A percentile compares a stretch with the other conserved stretches of the same genome.
These are phyloP conservation scores for Spilarctia lutea DNA, from an alignment of 2,888 invertebrate species.

Conservation along the genomic window DNA sequence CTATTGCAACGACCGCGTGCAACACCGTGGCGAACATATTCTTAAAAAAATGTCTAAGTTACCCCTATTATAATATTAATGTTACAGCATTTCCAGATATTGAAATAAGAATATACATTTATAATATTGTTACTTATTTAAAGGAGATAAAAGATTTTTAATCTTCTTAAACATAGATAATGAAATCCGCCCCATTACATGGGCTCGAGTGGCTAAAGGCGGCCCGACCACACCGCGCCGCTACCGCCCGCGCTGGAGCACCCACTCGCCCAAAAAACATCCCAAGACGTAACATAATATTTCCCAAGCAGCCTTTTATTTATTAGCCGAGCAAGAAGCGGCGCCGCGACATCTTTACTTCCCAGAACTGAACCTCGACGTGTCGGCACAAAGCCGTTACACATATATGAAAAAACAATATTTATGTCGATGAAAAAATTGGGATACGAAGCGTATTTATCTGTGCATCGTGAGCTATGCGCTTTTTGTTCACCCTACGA, in stretches of 20 bases:
- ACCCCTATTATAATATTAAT: neutral
- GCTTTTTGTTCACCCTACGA: conserved; percentile 77
- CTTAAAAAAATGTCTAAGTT: too few species aligned
- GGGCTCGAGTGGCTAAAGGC: conserved; percentile 73
- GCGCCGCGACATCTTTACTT: conserved; percentile 84
- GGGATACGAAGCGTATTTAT: conserved; percentile 80
- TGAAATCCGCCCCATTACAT: conserved; percentile 68
- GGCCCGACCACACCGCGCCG: conserved; percentile 67
- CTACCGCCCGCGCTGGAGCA: conserved; percentile 69
- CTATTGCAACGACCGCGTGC: too few species aligned
- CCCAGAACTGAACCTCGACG: conserved; percentile 78
- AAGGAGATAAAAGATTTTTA: conserved; percentile 44
- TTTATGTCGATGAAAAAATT: conserved; percentile 85
- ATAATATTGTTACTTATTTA: conserved; percentile 43
- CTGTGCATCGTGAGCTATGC: conserved; percentile 78
- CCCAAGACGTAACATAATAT: conserved; percentile 85
- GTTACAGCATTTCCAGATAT: conserved; percentile 1
- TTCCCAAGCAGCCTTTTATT: conserved; percentile 85
- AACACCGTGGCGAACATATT: too few species aligned
- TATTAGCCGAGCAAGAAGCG: conserved; percentile 77
- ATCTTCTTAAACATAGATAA: conserved; percentile 63
- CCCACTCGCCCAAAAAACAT: conserved; percentile 77
- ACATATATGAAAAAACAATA: conserved; percentile 83
- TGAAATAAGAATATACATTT: conserved; percentile 15
- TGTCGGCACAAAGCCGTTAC: conserved; percentile 83